Base-by-base conservation (phyloP, 2,113 vertebrate species). In the Microtus pennsylvanicus region DNA sequence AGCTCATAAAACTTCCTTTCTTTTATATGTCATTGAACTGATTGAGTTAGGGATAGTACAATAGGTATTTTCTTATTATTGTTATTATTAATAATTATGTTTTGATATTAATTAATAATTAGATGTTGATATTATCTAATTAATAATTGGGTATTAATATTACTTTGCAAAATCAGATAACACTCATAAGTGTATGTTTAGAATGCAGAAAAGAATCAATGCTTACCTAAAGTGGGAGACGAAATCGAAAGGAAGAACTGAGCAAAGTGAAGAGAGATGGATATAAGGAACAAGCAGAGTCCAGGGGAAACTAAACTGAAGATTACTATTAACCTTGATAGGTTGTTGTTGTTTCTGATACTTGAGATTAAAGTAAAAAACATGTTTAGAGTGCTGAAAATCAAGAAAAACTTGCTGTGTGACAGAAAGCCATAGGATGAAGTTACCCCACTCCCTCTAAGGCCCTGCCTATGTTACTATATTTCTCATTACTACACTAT, bases 231-330 rank as follows among this genome's bases (percentile, higher is more conserved):
- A 28, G 11, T 11, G 47, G 38, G 21, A 69, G 58, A 90, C 4
- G 74, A 42, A 5, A 13, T 9, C 61, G 6, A 1, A 90, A 76
- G 70, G 33, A 30, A 91, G 58, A 89, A n/a, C 11, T 24, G 10
- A 81, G 22, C 38, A 28, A 86, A 89, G 9, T 28, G 10, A 72
- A 93, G 45, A 85, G 12, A 16, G 26, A 45, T 10, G 2, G 4
- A 42, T 35, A 38, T 1, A 58, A 16, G 24, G 30, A 96, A n/a
- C 17, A 16, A 76, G 7, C 35, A 96, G 74, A 81, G 1, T 17
- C 26, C 24, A 50, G 26, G 91, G 30, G 74, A 95, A 76, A 70
- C 47, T 85, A 87, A 70, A 50, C 47, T 78, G 52, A 95, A 90
- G 16, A 26, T 38, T 74, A 75, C 55, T 61, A 55, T 77, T 90